These are phyloP conservation scores for Steinernema khuongi DNA, from an alignment of 1,140 invertebrate genomes.

Conservation along the genomic window DNA sequence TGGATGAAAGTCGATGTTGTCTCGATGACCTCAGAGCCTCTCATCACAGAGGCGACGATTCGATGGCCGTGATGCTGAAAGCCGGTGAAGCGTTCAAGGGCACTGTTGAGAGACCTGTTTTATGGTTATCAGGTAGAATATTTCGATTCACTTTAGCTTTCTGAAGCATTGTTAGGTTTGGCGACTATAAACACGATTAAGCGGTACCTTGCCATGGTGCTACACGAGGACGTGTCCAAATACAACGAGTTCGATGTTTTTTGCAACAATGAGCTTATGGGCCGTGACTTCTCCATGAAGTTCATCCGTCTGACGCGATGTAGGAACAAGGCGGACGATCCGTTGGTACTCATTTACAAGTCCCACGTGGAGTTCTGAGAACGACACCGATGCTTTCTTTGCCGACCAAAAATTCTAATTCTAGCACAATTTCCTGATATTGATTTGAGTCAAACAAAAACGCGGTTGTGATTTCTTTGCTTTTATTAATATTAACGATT, in stretches of 20 bases:
- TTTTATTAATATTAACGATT: background rate
- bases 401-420: background rate
- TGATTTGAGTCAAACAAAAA: background rate
- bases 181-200: constrained; percentile 48
- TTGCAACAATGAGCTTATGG: constrained; percentile 94
- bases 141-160: too few species aligned
- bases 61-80: constrained; percentile 22
- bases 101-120: constrained; percentile 20
- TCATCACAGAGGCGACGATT: constrained; percentile 39
- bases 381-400: constrained; percentile 5
- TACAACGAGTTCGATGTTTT: constrained; percentile 97
- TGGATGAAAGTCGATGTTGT: background rate
- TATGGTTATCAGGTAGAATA: constrained; percentile 39
- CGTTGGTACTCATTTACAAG: constrained; percentile 24
- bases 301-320: constrained; percentile 96
- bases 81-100: constrained; percentile 16
- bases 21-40: background rate
- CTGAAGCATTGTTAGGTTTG: constrained; percentile 31
- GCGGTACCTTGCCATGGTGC: constrained; percentile 88
- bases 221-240: constrained; percentile 80
- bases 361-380: constrained; percentile 29
- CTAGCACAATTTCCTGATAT: background rate
- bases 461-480: background rate
- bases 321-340: constrained; percentile 73
- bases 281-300: constrained; percentile 96